Conservation (phyloP, 2,113 vertebrate genomes). For the Chloropsis cyanopogon region DNA sequence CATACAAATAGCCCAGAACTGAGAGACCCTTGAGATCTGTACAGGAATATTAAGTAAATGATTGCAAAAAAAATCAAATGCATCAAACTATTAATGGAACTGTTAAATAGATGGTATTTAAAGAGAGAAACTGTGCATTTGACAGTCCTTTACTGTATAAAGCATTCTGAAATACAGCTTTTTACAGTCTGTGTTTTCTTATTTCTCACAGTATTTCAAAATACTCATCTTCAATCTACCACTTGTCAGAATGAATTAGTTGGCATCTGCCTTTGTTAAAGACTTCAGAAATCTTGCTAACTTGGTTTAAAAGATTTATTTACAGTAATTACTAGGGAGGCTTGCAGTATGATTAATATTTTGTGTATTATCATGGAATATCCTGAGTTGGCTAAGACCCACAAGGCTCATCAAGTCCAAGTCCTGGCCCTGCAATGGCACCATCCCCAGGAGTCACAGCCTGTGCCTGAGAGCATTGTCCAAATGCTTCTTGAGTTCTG, state of each 20-base stretch:
- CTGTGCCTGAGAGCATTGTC: rapidly evolving
- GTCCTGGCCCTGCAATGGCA: too few relatives aligned
- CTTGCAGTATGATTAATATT: neutral
- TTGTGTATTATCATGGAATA: neutral
- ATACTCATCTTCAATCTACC: neutral
- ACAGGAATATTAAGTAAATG: neutral
- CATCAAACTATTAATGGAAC: neutral
- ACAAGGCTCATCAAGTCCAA: neutral
- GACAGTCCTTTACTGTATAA: neutral
- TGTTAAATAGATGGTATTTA: neutral
- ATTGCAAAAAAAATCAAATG: neutral
- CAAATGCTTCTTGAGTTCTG: neutral
- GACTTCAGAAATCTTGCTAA: neutral
- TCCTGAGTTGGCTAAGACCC: neutral
- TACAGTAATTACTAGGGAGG: neutral
- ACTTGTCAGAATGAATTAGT: neutral
- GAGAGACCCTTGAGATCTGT: neutral
- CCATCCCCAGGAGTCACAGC: too few relatives aligned
- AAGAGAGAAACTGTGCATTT: neutral
- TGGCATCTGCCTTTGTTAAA: neutral
- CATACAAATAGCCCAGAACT: neutral
- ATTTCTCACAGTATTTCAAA: neutral
- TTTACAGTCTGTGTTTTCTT: neutral
- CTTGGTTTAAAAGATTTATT: neutral
- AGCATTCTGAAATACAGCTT: neutral